A percentile compares a stretch with the other conserved stretches of the same genome.
Evolutionary conservation across 2,888 invertebrate genomes (phyloP).

Genomic region (Agrochola litura): DNA sequence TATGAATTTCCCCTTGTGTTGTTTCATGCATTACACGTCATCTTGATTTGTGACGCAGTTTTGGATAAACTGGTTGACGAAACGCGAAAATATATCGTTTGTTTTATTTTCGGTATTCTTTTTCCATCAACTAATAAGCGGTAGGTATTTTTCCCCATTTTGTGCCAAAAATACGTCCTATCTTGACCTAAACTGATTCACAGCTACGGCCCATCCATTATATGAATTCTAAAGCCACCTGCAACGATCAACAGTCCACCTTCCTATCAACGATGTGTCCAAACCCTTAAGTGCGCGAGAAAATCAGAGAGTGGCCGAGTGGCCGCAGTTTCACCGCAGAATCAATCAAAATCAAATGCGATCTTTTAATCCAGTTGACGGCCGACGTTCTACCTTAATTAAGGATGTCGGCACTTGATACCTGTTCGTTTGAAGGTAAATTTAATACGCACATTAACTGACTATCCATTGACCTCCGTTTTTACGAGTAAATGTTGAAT

Average conservation of each 20-base stretch:
- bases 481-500: slow-evolving; percentile 42
- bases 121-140: not conserved
- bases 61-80: no score
- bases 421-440: slow-evolving; percentile 59
- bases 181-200: not conserved
- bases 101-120: not conserved
- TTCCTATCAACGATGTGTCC: slow-evolving; percentile 33
- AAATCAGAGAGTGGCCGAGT: slow-evolving; percentile 60
- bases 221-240: slow-evolving; percentile 39
- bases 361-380: slow-evolving; percentile 81
- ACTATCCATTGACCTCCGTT: slow-evolving; percentile 50
- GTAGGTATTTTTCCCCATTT: not conserved
- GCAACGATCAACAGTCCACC: not conserved
- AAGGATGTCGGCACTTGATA: slow-evolving; percentile 77
- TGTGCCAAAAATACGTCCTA: not conserved
- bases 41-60: not conserved
- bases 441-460: slow-evolving; percentile 62
- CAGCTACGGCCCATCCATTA: slow-evolving; percentile 16
- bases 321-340: slow-evolving; percentile 78
- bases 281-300: slow-evolving; percentile 58
- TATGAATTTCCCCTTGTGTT: not conserved
- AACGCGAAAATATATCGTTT: not conserved
- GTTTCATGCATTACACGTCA: not conserved
- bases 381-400: slow-evolving; percentile 81
- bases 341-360: slow-evolving; percentile 87